Evolutionary conservation across 2,113 vertebrate genomes (phyloP).

Genomic region (Nothocercus julius): DNA sequence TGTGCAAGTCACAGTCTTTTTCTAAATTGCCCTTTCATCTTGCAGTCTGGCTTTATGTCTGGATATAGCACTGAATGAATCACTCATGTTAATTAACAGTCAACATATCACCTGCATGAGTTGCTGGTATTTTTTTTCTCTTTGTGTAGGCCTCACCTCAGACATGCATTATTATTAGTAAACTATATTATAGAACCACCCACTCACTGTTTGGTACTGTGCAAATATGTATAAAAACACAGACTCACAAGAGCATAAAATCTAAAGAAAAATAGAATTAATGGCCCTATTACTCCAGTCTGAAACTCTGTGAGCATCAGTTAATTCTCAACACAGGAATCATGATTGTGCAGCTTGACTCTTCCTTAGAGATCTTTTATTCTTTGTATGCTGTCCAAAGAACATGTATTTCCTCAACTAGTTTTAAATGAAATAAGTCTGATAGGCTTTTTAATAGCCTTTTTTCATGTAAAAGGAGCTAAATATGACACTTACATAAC

Average conservation of each 20-base stretch:
- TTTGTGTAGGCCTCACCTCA: not conserved
- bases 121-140: conserved; percentile 17
- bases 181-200: not conserved
- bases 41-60: conserved; percentile 34
- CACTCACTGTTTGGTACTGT: not conserved
- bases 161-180: conserved; percentile 4
- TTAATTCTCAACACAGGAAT: not conserved
- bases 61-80: conserved; percentile 5
- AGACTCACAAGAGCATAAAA: not conserved
- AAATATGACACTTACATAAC: not conserved
- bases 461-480: not conserved
- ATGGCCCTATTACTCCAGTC: not conserved
- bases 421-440: not conserved
- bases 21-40: conserved; percentile 38
- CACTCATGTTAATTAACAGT: conserved; percentile 48
- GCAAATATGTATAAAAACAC: not conserved
- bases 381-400: not conserved
- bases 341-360: not conserved
- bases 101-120: conserved; percentile 42
- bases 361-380: not conserved
- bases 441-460: not conserved
- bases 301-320: not conserved
- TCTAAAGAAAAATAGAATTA: not conserved
- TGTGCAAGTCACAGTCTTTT: conserved; percentile 27
- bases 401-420: not conserved